Conservation (phyloP, 2,797 vertebrate species). For the Taenioides sp. region DNA sequence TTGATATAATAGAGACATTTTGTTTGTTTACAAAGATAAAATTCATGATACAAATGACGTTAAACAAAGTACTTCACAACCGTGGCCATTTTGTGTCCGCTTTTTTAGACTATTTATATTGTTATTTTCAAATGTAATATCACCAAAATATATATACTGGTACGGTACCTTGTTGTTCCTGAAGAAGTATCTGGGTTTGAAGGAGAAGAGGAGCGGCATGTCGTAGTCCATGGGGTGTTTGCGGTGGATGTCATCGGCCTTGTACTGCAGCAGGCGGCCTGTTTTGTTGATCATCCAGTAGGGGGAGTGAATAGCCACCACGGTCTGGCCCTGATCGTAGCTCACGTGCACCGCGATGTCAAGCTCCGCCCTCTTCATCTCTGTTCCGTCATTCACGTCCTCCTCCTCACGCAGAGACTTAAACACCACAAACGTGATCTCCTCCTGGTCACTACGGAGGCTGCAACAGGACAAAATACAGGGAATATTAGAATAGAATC, state of each 20-base stretch:
- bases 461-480: slow-evolving; percentile 19
- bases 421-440: slow-evolving; percentile 92
- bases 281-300: slow-evolving; percentile 99
- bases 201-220: slow-evolving; percentile 94
- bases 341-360: slow-evolving; percentile 91
- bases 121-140: too few relatives aligned
- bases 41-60: neutral
- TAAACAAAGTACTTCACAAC: neutral
- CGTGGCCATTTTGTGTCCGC: neutral
- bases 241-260: slow-evolving; percentile 95
- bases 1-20: too few relatives aligned
- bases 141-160: neutral
- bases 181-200: slow-evolving; percentile 92
- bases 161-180: slow-evolving; percentile 91
- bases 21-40: too few relatives aligned
- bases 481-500: neutral
- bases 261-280: slow-evolving; percentile 91
- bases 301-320: slow-evolving; percentile 88
- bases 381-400: slow-evolving; percentile 70
- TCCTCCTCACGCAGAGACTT: slow-evolving; percentile 78
- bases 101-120: neutral
- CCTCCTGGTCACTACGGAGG: slow-evolving; percentile 81
- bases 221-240: slow-evolving; percentile 94
- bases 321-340: slow-evolving; percentile 83
- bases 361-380: slow-evolving; percentile 82